These are phyloP conservation scores for Sorex maritimensis DNA, from an alignment of 2,797 vertebrate species.

Conservation along the genomic window DNA sequence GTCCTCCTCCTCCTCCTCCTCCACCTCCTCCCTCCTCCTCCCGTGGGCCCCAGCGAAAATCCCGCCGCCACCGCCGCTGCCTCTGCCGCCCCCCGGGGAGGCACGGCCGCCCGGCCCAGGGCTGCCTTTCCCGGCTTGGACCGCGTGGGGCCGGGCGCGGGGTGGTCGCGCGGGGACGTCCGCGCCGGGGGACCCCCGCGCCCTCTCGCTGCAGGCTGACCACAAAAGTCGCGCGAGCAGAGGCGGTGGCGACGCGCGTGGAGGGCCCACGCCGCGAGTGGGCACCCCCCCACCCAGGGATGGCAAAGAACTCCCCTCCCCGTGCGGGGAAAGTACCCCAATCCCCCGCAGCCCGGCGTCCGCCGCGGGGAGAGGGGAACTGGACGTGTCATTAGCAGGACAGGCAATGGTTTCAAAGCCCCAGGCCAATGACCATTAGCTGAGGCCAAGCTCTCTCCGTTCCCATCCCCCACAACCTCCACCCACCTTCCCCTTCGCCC, in stretches of 20 bases:
- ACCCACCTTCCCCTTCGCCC: conserved; percentile 85
- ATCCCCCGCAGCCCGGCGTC: conserved; percentile 86
- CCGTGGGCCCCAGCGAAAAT: conserved; percentile 90
- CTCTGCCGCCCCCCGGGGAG: conserved; percentile 83
- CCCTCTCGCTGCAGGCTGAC: conserved; percentile 67
- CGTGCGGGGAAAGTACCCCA: conserved; percentile 77
- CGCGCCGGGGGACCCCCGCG: conserved; percentile 67
- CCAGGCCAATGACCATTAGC: conserved; percentile 88
- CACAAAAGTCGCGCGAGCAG: conserved; percentile 77
- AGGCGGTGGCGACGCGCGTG: conserved; percentile 79
- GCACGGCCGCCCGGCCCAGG: conserved; percentile 85
- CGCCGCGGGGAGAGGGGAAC: conserved; percentile 84
- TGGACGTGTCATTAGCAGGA: conserved; percentile 94
- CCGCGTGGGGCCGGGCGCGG: conserved; percentile 72
- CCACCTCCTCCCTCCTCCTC: conserved; percentile 87
- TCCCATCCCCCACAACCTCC: conserved; percentile 88
- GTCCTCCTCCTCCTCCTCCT: conserved; percentile 62
- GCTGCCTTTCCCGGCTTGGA: conserved; percentile 84
- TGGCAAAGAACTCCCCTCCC: conserved; percentile 77
- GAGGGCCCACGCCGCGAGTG: conserved; percentile 74
- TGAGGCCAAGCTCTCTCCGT: conserved; percentile 81
- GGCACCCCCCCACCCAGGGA: conserved; percentile 73
- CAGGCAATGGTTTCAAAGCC: conserved; percentile 93
- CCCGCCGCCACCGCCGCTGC: conserved; percentile 89
- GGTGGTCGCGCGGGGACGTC: conserved; percentile 72